Base-by-base conservation (phyloP, 2,113 vertebrate species). In the Gallinago media region DNA sequence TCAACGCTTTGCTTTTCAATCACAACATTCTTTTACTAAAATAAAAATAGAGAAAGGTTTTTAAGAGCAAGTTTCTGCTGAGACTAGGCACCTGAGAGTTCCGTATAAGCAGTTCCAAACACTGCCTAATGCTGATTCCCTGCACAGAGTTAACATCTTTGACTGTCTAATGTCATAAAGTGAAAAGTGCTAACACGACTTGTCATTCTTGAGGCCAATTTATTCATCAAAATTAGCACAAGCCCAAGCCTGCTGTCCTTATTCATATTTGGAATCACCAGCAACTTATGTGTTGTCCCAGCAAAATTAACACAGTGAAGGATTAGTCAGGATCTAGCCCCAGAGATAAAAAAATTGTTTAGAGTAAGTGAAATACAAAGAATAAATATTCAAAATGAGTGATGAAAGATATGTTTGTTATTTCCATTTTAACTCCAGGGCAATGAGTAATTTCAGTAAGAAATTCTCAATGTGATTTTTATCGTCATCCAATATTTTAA, bases 201-300 rank as follows among this genome's bases (percentile, higher is more conserved):
- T 96, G 80, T 92, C 89, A 89, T 92, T 95, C 91, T 92, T 3
- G 1, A 94, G 65, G 68, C 42, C 23, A 89, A 89, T 92, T 88
- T 74, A 90, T 81, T 86, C 47, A 95, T 81, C 88, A 88, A 85
- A 96, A 94, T 85, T 42, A 92, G n/a, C 61, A 67, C 85, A 93
- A 92, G 95, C 75, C 59, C 72, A 55, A 85, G 47, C 88, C 92
- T 94, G 85, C 46, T 83, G 63, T 80, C 46, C 75, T 92, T 83
- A 76, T 12, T 88, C 72, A 59, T 88, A 85, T 85, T 88, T 92
- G 85, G 61, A 94, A 96, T 54, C 77, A 93, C 11, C 67, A 94
- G 44, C 32, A 59, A 76, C 25, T 47, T 70, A 66, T 5, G 56
- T n/a, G 26, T 40, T 55, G 70, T 86, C 75, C 71, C 75, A 92